Evolutionary conservation across 2,113 vertebrate species (phyloP).

Genomic region (Mus musculus): GRCm39 chr1:38358001-38358500

Average conservation of each 20-base stretch:
- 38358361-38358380: not conserved
- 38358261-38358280: conserved; percentile 71
- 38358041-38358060: conserved; percentile 66
- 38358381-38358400: not conserved
- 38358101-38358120: conserved; percentile 73
- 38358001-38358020: conserved; percentile 75
- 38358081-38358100: conserved; percentile 75
- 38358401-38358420: not conserved
- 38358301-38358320: conserved; percentile 65
- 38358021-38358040: conserved; percentile 76
- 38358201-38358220: conserved; percentile 76
- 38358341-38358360: conserved; percentile 55
- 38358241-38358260: conserved; percentile 64
- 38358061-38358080: conserved; percentile 57
- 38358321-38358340: conserved; percentile 51
- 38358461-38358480: not conserved
- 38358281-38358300: conserved; percentile 59
- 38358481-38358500: not conserved
- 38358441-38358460: not conserved
- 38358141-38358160: conserved; percentile 73
- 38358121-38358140: conserved; percentile 73
- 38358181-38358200: conserved; percentile 65
- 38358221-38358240: conserved; percentile 68
- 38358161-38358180: conserved; percentile 78
- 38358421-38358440: not conserved